Percentiles rank a stretch among this genome's conserved stretches.
Evolutionary conservation across 2,888 invertebrate species (phyloP).

Genomic region (Eubasilissa splendida): DNA sequence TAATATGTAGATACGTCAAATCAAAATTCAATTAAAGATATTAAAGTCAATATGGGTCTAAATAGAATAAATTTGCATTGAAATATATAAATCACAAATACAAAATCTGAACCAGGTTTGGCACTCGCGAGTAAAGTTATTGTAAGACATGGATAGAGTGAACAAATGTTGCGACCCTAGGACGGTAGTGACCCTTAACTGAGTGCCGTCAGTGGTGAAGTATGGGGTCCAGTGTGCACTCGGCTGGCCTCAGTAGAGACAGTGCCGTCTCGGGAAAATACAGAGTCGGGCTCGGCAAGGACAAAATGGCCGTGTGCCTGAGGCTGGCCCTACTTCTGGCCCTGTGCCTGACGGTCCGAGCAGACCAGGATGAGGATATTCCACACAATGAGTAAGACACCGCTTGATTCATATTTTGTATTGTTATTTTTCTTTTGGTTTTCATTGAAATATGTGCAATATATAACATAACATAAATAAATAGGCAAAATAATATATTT

Average conservation of each 20-base stretch:
- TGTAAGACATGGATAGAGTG: constrained; percentile 19
- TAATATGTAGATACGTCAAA: no score
- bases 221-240: not conserved
- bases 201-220: constrained; percentile 20
- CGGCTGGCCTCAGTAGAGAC: constrained; percentile 49
- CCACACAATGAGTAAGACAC: constrained; percentile 89
- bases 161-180: not conserved
- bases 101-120: no score
- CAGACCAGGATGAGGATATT: constrained; percentile 91
- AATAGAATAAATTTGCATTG: no score
- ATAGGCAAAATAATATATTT: no score
- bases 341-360: constrained; percentile 62
- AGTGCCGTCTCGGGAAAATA: constrained; percentile 62
- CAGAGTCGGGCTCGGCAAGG: not conserved
- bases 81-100: no score
- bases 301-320: constrained; percentile 53
- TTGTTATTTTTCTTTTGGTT: no score
- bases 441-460: no score
- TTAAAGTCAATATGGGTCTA: no score
- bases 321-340: constrained; percentile 49
- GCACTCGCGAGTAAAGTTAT: not conserved
- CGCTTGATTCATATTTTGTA: not conserved
- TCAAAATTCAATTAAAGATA: no score
- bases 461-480: no score
- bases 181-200: constrained; percentile 8